These are phyloP conservation scores for Idaea straminata DNA, from an alignment of 2,888 invertebrate species.

Conservation along the genomic window DNA sequence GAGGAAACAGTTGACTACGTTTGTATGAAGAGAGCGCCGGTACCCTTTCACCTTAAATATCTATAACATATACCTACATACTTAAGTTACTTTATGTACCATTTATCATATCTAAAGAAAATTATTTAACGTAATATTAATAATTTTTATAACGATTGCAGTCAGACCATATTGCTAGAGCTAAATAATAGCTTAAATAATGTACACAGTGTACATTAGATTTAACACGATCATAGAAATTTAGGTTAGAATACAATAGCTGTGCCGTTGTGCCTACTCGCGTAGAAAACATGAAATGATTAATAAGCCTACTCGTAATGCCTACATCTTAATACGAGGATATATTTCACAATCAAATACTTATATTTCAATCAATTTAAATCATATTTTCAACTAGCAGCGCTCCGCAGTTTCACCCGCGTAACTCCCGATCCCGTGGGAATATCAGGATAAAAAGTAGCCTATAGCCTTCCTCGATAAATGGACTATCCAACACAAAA, in stretches of 20 bases:
- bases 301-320: conserved; percentile 20
- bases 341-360: not conserved
- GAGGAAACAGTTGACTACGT: no score
- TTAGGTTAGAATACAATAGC: conserved; percentile 50
- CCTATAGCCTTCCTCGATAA: no score
- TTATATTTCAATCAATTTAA: not conserved
- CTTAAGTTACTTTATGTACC: not conserved
- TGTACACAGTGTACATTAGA: not conserved
- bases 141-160: not conserved
- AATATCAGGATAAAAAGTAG: no score
- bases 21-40: no score
- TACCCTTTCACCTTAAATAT: no score
- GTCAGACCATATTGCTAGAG: not conserved
- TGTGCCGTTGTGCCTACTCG: conserved; percentile 70
- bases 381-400: no score
- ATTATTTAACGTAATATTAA: not conserved
- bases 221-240: not conserved
- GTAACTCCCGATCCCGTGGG: no score
- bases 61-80: not conserved
- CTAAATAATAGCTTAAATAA: not conserved
- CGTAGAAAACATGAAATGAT: conserved; percentile 37
- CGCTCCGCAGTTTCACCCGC: no score
- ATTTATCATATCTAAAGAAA: not conserved
- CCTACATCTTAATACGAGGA: conserved; percentile 10
- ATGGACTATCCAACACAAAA: no score